Evolutionary conservation across 2,888 invertebrate genomes (phyloP), one percentile per base, ranked within the genome.

Genomic region (Pocota personata): DNA sequence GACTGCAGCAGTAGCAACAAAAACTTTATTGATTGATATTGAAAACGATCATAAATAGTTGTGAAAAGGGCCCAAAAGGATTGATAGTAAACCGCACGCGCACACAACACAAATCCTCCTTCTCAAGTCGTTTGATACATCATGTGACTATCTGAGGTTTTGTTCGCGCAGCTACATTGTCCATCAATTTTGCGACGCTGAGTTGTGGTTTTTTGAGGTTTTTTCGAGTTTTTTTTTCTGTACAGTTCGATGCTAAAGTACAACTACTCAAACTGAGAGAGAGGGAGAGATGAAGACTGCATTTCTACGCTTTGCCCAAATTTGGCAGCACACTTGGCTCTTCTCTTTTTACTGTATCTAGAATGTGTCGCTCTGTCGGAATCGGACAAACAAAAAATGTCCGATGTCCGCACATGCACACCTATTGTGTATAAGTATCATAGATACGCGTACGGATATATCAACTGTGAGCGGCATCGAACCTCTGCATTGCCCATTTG

Each of bases 251-350:
- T 32, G 16, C 16, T 62, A 21, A 66, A 24, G 30, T 27, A 40
- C 40, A 40, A 60, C 27, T n/a, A 55, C n/a, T 30, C 46, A 19
- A 46, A n/a, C n/a, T n/a, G 40, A 37, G 16, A 14, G 40, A 30
- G 52, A 40, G 64, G 37, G 55, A 71, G 57, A 55, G 60, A 60
- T 32, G 60, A 16, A 46, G 55, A 69, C 77, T 64, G 62, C 71
- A 78, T 78, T 71, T 71, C 78, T 78, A 64, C 58, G 72, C 30
- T 27, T 64, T 79, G 71, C 72, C 79, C 79, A 79, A 79, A 66
- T 79, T 79, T 79, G 79, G 79, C 35, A 24, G 48, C 64, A 52
- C 72, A 79, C 79, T 52, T 32, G 32, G n/a, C 24, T 52, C 43
- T 16, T 24, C 24, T 35, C 32, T 78, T 62, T 60, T 69, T 30